Percentiles rank a stretch among this genome's conserved stretches.
These are phyloP conservation scores for Noctua comes DNA, from an alignment of 2,888 invertebrate species.

Conservation along the genomic window DNA sequence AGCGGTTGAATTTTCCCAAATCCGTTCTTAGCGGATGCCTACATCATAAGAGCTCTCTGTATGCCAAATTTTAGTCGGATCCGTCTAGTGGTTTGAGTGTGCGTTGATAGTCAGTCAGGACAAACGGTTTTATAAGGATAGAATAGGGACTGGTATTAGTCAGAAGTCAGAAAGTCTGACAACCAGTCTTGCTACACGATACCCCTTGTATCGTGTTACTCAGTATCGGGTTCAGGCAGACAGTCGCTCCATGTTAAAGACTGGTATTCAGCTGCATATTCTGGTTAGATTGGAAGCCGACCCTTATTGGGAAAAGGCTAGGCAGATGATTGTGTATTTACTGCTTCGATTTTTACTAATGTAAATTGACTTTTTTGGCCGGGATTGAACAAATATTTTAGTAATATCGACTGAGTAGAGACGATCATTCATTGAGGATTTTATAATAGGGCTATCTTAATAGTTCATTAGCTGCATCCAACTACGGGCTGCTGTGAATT, in stretches of 20 bases:
- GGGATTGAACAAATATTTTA: constrained; percentile 27
- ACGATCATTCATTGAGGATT: background rate
- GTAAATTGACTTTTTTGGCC: constrained; percentile 2
- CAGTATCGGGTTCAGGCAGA: background rate
- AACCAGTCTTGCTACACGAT: background rate
- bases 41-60: background rate
- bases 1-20: background rate
- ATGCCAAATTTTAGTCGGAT: background rate
- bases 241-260: background rate
- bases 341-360: background rate
- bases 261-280: background rate
- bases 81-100: background rate
- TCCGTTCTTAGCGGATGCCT: background rate
- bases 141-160: background rate
- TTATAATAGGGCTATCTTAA: no score
- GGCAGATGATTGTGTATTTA: background rate
- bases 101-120: background rate
- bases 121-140: background rate
- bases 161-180: background rate
- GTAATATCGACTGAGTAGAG: background rate
- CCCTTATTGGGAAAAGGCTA: background rate
- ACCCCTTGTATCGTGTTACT: background rate
- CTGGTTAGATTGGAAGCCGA: background rate
- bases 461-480: background rate
- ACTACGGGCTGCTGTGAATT: background rate